phyloP scores from a whole-genome alignment of 1,140 invertebrate genomes.

The Hydropsyche tenuis region DNA sequence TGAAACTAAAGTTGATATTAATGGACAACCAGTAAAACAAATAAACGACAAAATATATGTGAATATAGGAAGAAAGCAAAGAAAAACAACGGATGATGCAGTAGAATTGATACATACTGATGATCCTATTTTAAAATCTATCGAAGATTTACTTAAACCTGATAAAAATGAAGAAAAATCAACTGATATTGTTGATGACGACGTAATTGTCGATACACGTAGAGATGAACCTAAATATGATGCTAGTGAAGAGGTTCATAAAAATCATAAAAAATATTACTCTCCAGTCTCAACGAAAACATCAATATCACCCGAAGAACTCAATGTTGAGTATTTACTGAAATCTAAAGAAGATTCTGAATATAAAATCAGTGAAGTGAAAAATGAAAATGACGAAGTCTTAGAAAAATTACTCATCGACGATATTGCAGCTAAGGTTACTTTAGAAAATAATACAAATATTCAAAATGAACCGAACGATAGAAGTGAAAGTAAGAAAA shows the following conservation, averaged over 20 bases:
- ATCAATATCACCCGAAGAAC: constrained; percentile 55
- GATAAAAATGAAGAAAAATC: background rate
- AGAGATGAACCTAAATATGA: constrained; percentile 58
- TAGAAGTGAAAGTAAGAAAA: background rate
- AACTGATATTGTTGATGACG: constrained; percentile 30
- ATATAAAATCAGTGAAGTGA: background rate
- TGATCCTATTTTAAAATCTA: constrained; percentile 4
- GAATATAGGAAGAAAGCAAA: constrained; percentile 55
- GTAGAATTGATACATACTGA: background rate
- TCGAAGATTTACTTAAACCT: background rate
- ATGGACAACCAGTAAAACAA: constrained; percentile 53
- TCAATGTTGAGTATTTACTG: constrained; percentile 35
- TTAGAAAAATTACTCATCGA: constrained; percentile 23
- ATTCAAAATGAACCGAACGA: background rate
- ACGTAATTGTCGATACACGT: constrained; percentile 54
- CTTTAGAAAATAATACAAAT: constrained; percentile 13
- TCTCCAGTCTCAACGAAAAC: constrained; percentile 56
- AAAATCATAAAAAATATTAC: constrained; percentile 57
- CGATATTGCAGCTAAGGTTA: constrained; percentile 19
- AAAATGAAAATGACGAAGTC: constrained; percentile 2
- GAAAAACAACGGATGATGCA: constrained; percentile 10
- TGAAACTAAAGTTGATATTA: constrained; percentile 51
- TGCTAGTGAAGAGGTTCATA: constrained; percentile 44
- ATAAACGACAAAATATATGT: constrained; percentile 52
- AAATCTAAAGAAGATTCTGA: constrained; percentile 37